A percentile compares a stretch with the other conserved stretches of the same genome.
Evolutionary conservation across 2,797 vertebrate species (phyloP).

Genomic region (Pteropus rufus): DNA sequence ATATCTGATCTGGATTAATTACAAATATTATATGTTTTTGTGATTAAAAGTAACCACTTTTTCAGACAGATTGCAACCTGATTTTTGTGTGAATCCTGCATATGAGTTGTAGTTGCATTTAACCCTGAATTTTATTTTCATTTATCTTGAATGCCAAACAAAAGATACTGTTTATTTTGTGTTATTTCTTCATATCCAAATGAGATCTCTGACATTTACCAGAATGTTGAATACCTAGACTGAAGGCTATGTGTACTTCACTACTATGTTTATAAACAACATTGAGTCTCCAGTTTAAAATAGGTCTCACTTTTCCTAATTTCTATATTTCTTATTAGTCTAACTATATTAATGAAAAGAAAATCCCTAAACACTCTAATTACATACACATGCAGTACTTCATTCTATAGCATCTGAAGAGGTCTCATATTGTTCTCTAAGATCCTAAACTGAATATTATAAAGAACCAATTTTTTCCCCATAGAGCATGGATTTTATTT

Average conservation of each 20-base stretch:
- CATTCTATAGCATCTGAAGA: neutral
- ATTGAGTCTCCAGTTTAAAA: neutral
- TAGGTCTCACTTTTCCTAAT: neutral
- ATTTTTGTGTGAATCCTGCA: neutral
- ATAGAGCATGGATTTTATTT: neutral
- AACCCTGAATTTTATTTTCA: slow-evolving; percentile 18
- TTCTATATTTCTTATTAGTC: neutral
- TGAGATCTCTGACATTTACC: slow-evolving; percentile 33
- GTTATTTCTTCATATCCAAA: neutral
- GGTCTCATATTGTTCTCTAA: neutral
- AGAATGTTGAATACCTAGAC: neutral
- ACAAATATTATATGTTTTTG: neutral
- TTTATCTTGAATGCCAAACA: slow-evolving; percentile 23
- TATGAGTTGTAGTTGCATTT: neutral
- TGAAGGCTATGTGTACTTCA: neutral
- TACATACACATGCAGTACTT: neutral
- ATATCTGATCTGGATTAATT: neutral
- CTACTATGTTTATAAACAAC: neutral
- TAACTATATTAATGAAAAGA: neutral
- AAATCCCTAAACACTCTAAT: neutral
- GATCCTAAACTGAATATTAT: neutral
- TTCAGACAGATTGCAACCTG: neutral
- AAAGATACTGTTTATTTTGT: slow-evolving; percentile 14
- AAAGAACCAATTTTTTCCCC: neutral
- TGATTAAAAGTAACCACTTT: neutral